Evolutionary conservation across 2,113 vertebrate species (phyloP), one percentile per base, ranked within the genome.

Genomic region (Uria aalge): DNA sequence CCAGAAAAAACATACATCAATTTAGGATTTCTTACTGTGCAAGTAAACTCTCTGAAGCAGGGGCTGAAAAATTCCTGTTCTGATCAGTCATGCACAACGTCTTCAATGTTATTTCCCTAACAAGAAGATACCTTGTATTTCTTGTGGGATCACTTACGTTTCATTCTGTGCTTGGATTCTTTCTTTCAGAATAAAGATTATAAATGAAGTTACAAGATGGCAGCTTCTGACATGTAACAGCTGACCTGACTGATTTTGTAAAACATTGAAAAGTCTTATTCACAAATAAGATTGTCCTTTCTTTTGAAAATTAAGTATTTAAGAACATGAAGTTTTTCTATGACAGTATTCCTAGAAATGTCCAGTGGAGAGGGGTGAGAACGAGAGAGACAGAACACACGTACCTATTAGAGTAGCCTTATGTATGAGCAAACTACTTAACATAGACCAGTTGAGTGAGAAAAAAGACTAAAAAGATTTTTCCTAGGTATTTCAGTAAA

Each of bases 321-420:
- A 45, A 34, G 41, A 45, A 38, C 14, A 17, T 50, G 3, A 38
- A 45, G 27, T 56, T 80, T 68, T 56, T 88, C 40, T 8, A 18
- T 36, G 1, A 52, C 13, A 9, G 8, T 66, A 81, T 50, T 68
- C 53, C 36, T 56, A 41, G 41, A 73, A 78, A 34, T 34, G 17
- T 43, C 38, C 45, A 43, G 6, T 74, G 14, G 19, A 41, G 40
- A 36, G 19, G 2, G 9, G 8, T 40, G 15, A 10, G 36, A 57
- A 32, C 0, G 0, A 45, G 45, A 76, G 41, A 30, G 19, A 29
- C 26, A 24, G 6, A 64, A 7, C 22, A 30, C 2, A 3, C 2
- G 8, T 34, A 7, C 30, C 6, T 74, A 2, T 4, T 62, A 55
- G 50, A 78, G 47, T 77, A 77, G 26, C 24, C 38, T 23, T 15